phyloP scores from a whole-genome alignment of 2,888 invertebrate genomes.

The Agrochola lota region DNA sequence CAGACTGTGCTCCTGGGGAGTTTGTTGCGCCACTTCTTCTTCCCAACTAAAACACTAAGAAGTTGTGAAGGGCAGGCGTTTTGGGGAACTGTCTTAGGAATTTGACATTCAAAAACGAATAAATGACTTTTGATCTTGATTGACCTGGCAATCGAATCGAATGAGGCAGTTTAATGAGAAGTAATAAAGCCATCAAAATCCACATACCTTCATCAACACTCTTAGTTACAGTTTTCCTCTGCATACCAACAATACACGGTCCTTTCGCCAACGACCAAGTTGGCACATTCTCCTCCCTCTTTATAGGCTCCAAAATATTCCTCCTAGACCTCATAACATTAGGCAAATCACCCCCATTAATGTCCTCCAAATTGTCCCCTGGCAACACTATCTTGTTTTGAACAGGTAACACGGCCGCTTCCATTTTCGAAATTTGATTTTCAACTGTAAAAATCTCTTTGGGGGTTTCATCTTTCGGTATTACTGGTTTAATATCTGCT shows the following conservation, averaged over 20 bases:
- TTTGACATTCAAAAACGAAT: too few species aligned
- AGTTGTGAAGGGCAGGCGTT: too few species aligned
- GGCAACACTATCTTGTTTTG: constrained; percentile 50
- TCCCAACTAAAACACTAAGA: too few species aligned
- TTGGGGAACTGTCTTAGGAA: too few species aligned
- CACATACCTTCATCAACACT: constrained; percentile 70
- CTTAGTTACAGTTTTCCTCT: constrained; percentile 72
- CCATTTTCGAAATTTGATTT: constrained; percentile 82
- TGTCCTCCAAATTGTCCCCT: constrained; percentile 62
- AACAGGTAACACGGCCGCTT: constrained; percentile 73
- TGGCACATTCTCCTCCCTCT: constrained; percentile 81
- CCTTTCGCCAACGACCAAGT: constrained; percentile 88
- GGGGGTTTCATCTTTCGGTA: constrained; percentile 67
- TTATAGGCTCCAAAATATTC: constrained; percentile 86
- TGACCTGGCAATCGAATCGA: too few species aligned
- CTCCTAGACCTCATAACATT: constrained; percentile 81
- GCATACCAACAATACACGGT: constrained; percentile 83
- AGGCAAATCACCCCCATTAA: constrained; percentile 77
- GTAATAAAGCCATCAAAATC: background rate
- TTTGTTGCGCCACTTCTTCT: too few species aligned
- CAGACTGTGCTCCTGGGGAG: too few species aligned
- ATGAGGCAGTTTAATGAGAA: background rate
- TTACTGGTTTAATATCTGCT: constrained; percentile 83
- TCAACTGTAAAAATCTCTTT: constrained; percentile 84
- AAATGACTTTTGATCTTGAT: too few species aligned